Conservation (phyloP, 2,797 vertebrate genomes). For the Geotria australis region DNA sequence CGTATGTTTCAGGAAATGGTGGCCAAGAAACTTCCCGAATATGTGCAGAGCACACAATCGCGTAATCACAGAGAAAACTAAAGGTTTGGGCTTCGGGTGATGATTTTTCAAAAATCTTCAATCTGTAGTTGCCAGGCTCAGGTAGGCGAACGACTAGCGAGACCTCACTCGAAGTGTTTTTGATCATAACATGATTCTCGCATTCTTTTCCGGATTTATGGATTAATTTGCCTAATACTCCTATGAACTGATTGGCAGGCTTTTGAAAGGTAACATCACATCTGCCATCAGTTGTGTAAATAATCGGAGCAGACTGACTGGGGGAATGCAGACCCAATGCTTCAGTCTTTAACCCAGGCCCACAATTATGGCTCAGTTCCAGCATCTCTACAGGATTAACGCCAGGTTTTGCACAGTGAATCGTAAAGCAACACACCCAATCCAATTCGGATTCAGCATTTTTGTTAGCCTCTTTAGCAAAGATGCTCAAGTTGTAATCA, state of each 20-base stretch:
- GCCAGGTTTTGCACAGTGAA: constrained; percentile 13
- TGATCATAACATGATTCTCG: constrained; percentile 16
- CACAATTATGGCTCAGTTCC: constrained; percentile 15
- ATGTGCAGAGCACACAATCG: constrained; percentile 14
- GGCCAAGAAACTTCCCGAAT: constrained; percentile 5
- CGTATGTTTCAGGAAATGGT: constrained; percentile 22
- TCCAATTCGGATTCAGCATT: constrained; percentile 7
- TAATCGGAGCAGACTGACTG: constrained; percentile 14
- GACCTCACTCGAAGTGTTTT: constrained; percentile 24
- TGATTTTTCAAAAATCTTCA: constrained; percentile 19
- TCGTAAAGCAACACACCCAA: constrained; percentile 33
- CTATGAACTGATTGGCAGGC: neutral
- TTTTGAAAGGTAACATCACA: constrained; percentile 31
- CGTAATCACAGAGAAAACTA: constrained; percentile 21
- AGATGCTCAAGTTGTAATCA: constrained; percentile 26
- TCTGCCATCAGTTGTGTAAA: constrained; percentile 21
- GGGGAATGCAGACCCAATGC: constrained; percentile 18
- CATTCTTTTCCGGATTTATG: constrained; percentile 4
- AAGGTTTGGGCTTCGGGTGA: constrained; percentile 11
- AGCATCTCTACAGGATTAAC: constrained; percentile 1
- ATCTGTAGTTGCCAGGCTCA: constrained; percentile 11
- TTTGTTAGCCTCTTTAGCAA: constrained; percentile 10
- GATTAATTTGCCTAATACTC: constrained; percentile 13
- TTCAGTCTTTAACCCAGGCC: constrained; percentile 18
- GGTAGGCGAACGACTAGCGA: constrained; percentile 18